Evolutionary conservation across 2,113 vertebrate species (phyloP), one percentile per base, ranked within the genome.

Genomic region (Heloderma charlesbogerti): DNA sequence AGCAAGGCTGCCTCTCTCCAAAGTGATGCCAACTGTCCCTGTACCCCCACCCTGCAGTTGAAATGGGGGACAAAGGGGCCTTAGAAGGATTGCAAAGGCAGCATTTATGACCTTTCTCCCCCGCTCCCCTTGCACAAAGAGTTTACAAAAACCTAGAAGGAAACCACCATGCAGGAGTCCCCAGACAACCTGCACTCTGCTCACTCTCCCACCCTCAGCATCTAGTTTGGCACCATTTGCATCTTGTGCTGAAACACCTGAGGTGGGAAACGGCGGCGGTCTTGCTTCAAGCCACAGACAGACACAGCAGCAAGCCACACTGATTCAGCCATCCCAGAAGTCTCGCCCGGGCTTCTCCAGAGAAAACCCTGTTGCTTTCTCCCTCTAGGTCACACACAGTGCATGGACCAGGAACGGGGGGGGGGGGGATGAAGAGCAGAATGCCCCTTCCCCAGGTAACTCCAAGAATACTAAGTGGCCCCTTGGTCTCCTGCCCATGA

Each of bases 371-470:
- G 1, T 20, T 8, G n/a, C 10, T 1, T 57, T 54, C 18, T 3
- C 20, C 12, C 7, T 34, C 51, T 22, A 29, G 25, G 54, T 8
- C 54, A 31, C 86, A 13, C 25, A 0, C 22, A 25, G 57, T 51
- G 12, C 34, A 22, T 5, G 8, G 80, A 60, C 75, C 48, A 20
- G 51, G 79, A n/a, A 45, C 29, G 12, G 22, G 51, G 22, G 34
- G 57, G 29, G 29, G 69, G 34, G 18, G 84, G 60, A 0, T 0
- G 8, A 75, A 22, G 45, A 31, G 25, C 77, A 83, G 31, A 0
- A 0, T 2, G 82, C 4, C 4, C 37, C 29, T 34, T 5, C 8
- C 13, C 43, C 45, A 1, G 6, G 25, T 12, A 3, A n/a, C 43
- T 10, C n/a, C 37, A 43, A 0, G n/a, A 77, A 20, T 40, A 12